Evolutionary conservation across 2,797 vertebrate species (phyloP).

Genomic region (Pantherophis alleghaniensis): DNA sequence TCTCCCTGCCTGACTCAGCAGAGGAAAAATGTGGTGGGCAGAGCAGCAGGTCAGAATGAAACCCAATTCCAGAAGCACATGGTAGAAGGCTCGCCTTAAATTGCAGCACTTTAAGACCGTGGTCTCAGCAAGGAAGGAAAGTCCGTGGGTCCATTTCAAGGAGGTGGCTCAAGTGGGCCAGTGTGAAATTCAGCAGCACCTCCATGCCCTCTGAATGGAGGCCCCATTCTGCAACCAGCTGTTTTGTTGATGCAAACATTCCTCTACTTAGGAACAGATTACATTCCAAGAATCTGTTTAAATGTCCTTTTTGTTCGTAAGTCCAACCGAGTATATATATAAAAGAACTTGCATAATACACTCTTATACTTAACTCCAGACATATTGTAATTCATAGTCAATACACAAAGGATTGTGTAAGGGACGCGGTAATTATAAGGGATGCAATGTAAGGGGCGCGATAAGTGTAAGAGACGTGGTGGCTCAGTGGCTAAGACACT

Average conservation of each 20-base stretch:
- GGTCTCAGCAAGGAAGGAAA: background rate
- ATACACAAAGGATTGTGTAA: too few relatives aligned
- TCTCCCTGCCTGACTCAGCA: background rate
- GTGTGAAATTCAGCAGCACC: background rate
- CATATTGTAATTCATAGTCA: background rate
- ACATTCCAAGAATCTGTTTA: background rate
- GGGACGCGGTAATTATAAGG: too few relatives aligned
- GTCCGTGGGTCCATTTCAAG: background rate
- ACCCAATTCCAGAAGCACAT: background rate
- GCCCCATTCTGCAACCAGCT: background rate
- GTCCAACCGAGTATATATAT: too few relatives aligned
- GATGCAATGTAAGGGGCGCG: too few relatives aligned
- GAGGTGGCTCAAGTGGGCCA: background rate
- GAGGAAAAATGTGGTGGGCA: background rate
- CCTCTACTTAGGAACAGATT: background rate
- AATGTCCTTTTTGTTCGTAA: background rate
- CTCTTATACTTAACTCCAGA: background rate
- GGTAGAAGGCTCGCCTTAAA: background rate
- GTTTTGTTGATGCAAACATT: background rate
- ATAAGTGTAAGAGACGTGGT: too few relatives aligned
- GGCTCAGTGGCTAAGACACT: too few relatives aligned
- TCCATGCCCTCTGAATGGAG: background rate
- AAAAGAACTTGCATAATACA: too few relatives aligned
- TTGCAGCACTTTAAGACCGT: background rate
- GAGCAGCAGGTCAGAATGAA: background rate